These are phyloP conservation scores for Abscondita cerata DNA, from an alignment of 2,888 invertebrate species.

Conservation along the genomic window DNA sequence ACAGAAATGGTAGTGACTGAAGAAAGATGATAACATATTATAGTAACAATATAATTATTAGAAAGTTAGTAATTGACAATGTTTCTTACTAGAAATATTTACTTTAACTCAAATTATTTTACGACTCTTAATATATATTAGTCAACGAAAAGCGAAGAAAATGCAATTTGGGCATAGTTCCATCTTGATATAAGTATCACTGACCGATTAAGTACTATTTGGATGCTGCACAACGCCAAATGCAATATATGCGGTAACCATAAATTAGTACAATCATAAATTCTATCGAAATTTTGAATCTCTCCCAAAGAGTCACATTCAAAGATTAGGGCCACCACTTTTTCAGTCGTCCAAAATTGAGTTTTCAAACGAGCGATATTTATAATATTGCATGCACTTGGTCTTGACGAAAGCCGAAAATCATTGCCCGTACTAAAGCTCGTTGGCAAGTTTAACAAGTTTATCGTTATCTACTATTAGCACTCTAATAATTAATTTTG, in stretches of 20 bases:
- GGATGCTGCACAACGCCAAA: background rate
- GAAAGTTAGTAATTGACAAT: background rate
- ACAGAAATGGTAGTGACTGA: background rate
- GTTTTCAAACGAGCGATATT: too few species aligned
- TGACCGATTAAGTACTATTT: background rate
- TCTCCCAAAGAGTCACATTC: background rate
- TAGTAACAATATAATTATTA: background rate
- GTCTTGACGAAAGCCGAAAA: too few species aligned
- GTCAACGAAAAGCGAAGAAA: background rate
- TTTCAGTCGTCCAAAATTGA: too few species aligned
- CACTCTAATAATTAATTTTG: conserved; percentile 1
- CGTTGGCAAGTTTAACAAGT: background rate
- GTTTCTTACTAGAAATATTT: background rate
- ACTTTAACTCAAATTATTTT: background rate
- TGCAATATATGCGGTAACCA: background rate
- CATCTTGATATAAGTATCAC: background rate
- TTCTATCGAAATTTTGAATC: background rate
- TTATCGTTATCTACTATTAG: background rate
- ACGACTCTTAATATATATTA: background rate
- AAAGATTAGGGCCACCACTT: too few species aligned
- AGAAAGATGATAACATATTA: background rate
- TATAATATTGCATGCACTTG: too few species aligned
- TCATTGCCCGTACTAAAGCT: background rate
- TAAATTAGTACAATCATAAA: conserved; percentile 3
- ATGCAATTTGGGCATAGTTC: background rate